Percentiles rank a stretch among this genome's conserved stretches.
Evolutionary conservation across 2,113 vertebrate genomes (phyloP).

Genomic region (Amphiprion ocellaris): DNA sequence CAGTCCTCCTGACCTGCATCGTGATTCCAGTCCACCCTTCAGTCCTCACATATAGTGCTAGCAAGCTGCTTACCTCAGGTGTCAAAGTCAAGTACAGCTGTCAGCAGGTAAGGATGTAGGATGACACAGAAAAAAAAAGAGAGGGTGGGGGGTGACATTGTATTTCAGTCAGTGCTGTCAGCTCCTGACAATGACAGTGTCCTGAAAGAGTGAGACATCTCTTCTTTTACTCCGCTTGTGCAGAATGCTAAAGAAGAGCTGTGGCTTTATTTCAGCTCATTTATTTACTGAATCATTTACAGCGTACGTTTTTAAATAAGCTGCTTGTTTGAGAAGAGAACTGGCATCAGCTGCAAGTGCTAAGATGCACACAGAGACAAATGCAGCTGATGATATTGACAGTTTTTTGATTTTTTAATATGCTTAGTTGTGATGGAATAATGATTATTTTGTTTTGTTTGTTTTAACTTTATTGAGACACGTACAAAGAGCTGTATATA

Average conservation of each 20-base stretch:
- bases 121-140: slow-evolving; percentile 34
- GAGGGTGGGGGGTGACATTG: slow-evolving; percentile 37
- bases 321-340: not conserved
- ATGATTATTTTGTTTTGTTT: not conserved
- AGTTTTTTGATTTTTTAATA: too few species aligned
- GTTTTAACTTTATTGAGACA: not conserved
- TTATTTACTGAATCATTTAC: not conserved
- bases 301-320: not conserved
- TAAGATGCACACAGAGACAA: too few species aligned
- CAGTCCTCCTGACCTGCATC: slow-evolving; percentile 9
- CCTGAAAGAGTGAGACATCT: slow-evolving; percentile 27
- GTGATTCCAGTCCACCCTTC: not conserved
- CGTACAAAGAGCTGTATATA: not conserved
- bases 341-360: not conserved
- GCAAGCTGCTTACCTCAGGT: slow-evolving; percentile 33
- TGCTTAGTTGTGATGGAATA: too few species aligned
- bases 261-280: not conserved
- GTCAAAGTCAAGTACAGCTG: slow-evolving; percentile 52
- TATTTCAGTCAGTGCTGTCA: slow-evolving; percentile 60
- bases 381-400: too few species aligned
- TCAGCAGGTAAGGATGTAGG: slow-evolving; percentile 46
- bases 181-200: slow-evolving; percentile 35
- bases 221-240: not conserved
- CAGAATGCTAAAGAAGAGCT: not conserved
- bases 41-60: not conserved